A percentile compares a stretch with the other conserved stretches of the same genome.
These are phyloP conservation scores for Catamblyrhynchus diadema DNA, from an alignment of 2,797 vertebrate species.

Conservation along the genomic window DNA sequence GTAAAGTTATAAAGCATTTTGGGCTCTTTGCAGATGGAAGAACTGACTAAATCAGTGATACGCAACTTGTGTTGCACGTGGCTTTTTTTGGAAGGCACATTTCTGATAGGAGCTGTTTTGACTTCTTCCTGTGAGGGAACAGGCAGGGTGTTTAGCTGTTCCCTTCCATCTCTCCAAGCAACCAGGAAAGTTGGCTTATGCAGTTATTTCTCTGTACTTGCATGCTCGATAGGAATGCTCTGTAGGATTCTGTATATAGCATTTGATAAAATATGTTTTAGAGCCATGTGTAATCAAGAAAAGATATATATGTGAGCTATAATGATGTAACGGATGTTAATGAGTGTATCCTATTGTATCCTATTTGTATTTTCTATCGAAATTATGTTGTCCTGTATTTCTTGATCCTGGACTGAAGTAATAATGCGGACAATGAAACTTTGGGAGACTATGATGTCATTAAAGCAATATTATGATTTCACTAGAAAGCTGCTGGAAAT, in stretches of 20 bases:
- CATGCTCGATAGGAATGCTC: not conserved
- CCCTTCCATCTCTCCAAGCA: slow-evolving; percentile 53
- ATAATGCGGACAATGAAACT: not conserved
- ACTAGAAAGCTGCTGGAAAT: not conserved
- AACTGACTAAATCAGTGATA: slow-evolving; percentile 61
- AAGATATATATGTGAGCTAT: not conserved
- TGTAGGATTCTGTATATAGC: not conserved
- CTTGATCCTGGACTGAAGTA: not conserved
- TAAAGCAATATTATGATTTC: not conserved
- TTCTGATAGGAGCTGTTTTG: slow-evolving; percentile 61
- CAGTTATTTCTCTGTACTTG: slow-evolving; percentile 34
- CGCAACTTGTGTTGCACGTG: slow-evolving; percentile 54
- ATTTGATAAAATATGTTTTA: slow-evolving; percentile 27
- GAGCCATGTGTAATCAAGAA: not conserved
- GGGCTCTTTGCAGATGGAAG: slow-evolving; percentile 60
- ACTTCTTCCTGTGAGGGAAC: slow-evolving; percentile 59
- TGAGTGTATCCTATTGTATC: not conserved
- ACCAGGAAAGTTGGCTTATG: slow-evolving; percentile 47
- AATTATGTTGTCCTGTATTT: not conserved
- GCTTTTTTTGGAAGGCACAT: slow-evolving; percentile 62
- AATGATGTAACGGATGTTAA: not conserved
- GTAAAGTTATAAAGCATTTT: slow-evolving; percentile 59
- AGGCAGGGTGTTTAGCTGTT: slow-evolving; percentile 63
- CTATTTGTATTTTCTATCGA: not conserved
- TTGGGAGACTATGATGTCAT: not conserved